Evolutionary conservation across 2,888 invertebrate genomes (phyloP).

Genomic region (Volucella inflata): DNA sequence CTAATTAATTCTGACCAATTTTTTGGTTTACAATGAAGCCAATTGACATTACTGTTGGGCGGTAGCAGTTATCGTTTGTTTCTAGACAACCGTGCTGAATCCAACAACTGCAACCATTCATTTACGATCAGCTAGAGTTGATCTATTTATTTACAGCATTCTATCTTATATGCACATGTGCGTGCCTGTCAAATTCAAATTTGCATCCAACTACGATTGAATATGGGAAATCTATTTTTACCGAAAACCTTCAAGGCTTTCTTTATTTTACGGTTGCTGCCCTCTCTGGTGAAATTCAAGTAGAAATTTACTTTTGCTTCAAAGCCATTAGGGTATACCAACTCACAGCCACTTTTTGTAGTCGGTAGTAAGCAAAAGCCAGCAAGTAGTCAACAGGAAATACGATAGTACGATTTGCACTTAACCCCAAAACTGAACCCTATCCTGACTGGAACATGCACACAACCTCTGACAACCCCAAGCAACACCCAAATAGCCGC

Average conservation of each 20-base stretch:
- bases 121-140: no score
- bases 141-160: no score
- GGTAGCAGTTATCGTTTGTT: no score
- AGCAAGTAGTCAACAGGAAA: slow-evolving; percentile 71
- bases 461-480: background rate
- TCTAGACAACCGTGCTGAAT: no score
- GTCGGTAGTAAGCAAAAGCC: slow-evolving; percentile 48
- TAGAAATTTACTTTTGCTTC: slow-evolving; percentile 39
- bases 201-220: no score
- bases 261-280: slow-evolving; percentile 59
- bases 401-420: slow-evolving; percentile 76
- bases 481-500: background rate
- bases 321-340: slow-evolving; percentile 52
- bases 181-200: no score
- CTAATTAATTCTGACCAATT: no score
- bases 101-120: no score
- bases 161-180: no score
- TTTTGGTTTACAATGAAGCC: no score
- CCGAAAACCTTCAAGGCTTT: slow-evolving; percentile 46
- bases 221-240: slow-evolving; percentile 4
- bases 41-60: no score
- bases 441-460: slow-evolving; percentile 16
- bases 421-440: slow-evolving; percentile 75
- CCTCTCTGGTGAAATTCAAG: slow-evolving; percentile 52
- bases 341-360: slow-evolving; percentile 55